Evolutionary conservation across 2,113 vertebrate species (phyloP).

Genomic region (Ranitomeya variabilis): DNA sequence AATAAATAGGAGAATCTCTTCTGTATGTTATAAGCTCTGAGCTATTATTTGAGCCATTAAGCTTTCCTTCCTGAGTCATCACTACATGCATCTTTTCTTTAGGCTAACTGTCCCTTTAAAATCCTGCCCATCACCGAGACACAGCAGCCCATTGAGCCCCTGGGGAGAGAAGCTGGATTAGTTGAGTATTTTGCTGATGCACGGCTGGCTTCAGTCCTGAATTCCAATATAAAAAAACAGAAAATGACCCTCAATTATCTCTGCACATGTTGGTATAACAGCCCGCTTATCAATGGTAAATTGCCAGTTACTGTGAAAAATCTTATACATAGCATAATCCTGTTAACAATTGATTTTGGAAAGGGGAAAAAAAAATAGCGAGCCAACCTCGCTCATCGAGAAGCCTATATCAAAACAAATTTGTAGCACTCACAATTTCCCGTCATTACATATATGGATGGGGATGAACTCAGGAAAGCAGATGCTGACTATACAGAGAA

Average conservation of each 20-base stretch:
- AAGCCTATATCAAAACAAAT: conserved; percentile 31
- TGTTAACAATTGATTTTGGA: conserved; percentile 52
- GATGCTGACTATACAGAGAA: neutral
- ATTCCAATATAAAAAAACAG: conserved; percentile 49
- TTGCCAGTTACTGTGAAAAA: conserved; percentile 47
- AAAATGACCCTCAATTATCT: conserved; percentile 50
- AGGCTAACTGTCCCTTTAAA: conserved; percentile 33
- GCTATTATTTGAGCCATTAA: conserved; percentile 26
- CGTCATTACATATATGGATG: conserved; percentile 10
- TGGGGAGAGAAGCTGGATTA: conserved; percentile 30
- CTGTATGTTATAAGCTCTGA: neutral
- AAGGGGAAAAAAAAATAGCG: conserved; percentile 18
- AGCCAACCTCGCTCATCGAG: neutral
- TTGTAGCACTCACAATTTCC: neutral
- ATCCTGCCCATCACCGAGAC: neutral
- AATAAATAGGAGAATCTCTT: neutral
- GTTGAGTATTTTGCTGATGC: conserved; percentile 17
- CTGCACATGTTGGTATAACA: conserved; percentile 53
- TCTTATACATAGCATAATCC: conserved; percentile 52
- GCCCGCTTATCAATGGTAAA: conserved; percentile 46
- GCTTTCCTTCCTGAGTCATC: conserved; percentile 17
- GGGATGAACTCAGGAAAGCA: neutral
- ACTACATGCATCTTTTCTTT: conserved; percentile 23
- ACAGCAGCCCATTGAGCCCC: conserved; percentile 35
- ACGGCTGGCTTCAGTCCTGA: conserved; percentile 33